These are phyloP conservation scores for Emys orbicularis DNA, from an alignment of 2,797 vertebrate species.

Conservation along the genomic window DNA sequence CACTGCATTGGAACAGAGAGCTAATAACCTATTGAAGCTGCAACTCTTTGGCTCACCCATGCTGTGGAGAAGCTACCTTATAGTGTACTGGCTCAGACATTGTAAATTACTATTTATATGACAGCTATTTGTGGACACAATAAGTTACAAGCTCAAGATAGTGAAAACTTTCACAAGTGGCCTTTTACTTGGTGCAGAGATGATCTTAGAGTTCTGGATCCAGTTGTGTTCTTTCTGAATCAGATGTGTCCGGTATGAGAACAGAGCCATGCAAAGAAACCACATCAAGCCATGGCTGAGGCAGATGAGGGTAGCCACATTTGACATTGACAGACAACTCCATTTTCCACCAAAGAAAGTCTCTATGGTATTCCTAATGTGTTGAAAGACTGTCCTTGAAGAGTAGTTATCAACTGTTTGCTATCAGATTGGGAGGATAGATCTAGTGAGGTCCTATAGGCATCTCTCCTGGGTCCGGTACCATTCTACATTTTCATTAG, in stretches of 20 bases:
- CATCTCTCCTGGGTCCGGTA: not conserved
- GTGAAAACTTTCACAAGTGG: not conserved
- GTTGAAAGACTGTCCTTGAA: too few relatives aligned
- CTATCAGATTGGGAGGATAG: not conserved
- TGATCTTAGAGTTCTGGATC: accelerated
- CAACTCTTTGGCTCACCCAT: not conserved
- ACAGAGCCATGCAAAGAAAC: not conserved
- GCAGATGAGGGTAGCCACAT: not conserved
- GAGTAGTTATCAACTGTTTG: not conserved
- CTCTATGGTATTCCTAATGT: not conserved
- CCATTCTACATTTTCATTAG: not conserved
- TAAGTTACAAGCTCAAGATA: not conserved
- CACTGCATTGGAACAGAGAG: not conserved
- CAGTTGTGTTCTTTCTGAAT: not conserved
- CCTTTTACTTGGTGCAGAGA: not conserved
- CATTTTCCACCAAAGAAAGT: not conserved
- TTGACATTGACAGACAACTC: not conserved
- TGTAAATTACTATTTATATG: not conserved
- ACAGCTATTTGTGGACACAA: not conserved
- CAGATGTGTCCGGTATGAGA: not conserved
- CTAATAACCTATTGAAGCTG: not conserved
- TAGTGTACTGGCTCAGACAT: not conserved
- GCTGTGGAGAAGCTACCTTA: not conserved
- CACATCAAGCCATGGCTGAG: accelerated
- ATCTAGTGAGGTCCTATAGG: not conserved